Conservation (phyloP, 2,888 invertebrate species). For the Penaeus monodon region DNA sequence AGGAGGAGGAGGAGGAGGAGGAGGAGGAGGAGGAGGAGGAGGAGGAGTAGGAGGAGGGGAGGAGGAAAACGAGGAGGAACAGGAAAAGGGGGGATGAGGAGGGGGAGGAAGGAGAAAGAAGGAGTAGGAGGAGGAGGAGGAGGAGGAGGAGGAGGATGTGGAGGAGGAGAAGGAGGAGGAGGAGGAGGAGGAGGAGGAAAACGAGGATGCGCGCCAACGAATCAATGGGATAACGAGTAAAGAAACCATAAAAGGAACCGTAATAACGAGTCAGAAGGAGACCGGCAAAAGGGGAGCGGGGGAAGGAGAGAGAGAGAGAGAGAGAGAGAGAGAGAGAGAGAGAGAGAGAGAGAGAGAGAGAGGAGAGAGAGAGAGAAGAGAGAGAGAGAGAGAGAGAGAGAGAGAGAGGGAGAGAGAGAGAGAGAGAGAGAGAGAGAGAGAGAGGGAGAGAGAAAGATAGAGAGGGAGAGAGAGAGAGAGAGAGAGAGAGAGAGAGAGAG, state of each 20-base stretch:
- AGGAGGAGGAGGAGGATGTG: neutral
- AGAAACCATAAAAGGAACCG: slow-evolving; percentile 2
- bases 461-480: too few relatives aligned
- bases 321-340: too few relatives aligned
- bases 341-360: neutral
- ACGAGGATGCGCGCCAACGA: neutral
- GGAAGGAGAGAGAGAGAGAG: too few relatives aligned
- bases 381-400: neutral
- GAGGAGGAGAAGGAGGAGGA: neutral
- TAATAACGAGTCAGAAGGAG: neutral
- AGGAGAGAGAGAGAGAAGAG: neutral
- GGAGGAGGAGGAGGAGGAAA: neutral
- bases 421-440: neutral
- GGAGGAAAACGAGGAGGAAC: neutral
- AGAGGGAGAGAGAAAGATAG: neutral
- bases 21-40: neutral
- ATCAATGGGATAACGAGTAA: neutral
- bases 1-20: neutral
- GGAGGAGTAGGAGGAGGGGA: neutral
- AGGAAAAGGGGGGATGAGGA: neutral
- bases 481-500: rapidly evolving
- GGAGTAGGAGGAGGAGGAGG: neutral
- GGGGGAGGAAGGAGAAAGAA: neutral
- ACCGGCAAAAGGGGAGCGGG: neutral
- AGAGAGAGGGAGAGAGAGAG: neutral